Evolutionary conservation across 2,797 vertebrate species (phyloP), one percentile per base, ranked within the genome.

Genomic region (Cuniculus paca): DNA sequence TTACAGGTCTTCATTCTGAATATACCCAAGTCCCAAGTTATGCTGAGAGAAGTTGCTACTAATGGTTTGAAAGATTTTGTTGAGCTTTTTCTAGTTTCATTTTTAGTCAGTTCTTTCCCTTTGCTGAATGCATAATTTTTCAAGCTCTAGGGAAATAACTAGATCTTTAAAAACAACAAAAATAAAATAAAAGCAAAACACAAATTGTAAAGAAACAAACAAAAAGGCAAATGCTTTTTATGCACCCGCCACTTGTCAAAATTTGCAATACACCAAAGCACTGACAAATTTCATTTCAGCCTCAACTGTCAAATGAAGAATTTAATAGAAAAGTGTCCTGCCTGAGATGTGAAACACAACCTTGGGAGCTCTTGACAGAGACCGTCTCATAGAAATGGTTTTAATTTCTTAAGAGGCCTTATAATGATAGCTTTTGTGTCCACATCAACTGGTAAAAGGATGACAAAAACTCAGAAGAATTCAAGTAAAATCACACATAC

Each of bases 401-500:
- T n/a, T 20, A 98, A 92, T 95, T 97, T 98, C 95, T 94, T 97
- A 95, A 96, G 89, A 96, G 56, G 63, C 79, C 36, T 94, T 14
- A 20, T 81, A 97, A 86, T 60, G 58, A 96, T 36, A 96, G n/a
- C 80, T 12, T 61, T 6, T 81, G 19, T 92, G 91, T 97, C 96
- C 13, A 6, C 80, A 52, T 48, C 58, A 98, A 60, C 68, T 89
- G 85, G 83, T 92, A 91, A 97, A 90, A 36, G 52, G 58, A 96
- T 85, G 97, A 96, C 65, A 89, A 91, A 72, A 90, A 74, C 5
- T 91, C 77, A 60, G 95, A 95, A 91, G 65, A 94, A 90, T 89
- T 90, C 90, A 39, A 89, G 94, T 96, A 96, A 95, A 93, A 90
- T 83, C 45, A 88, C 84, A 83, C 90, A 94, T 80, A 77, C 22